These are phyloP conservation scores for Bungarus multicinctus DNA, from an alignment of 2,113 vertebrate species.

Conservation along the genomic window DNA sequence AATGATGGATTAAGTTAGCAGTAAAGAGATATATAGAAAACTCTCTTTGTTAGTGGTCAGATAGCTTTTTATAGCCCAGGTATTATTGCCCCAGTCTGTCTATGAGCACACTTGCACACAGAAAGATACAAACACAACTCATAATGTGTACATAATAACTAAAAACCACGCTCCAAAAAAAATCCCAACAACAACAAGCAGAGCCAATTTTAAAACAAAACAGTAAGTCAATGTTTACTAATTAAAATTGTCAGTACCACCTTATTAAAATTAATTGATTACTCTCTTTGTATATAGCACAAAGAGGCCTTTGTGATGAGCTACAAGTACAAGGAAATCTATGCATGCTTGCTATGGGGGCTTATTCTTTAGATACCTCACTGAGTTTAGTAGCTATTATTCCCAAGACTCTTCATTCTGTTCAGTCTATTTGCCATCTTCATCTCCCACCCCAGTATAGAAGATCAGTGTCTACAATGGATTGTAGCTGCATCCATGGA, in stretches of 20 bases:
- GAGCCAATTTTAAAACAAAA: neutral
- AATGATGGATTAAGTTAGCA: neutral
- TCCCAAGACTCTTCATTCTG: neutral
- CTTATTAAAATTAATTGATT: neutral
- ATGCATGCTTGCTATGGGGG: neutral
- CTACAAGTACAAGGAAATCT: neutral
- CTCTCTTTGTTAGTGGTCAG: neutral
- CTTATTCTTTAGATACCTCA: neutral
- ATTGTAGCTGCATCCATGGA: neutral
- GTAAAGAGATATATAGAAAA: neutral
- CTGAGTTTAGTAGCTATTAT: neutral
- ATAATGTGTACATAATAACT: neutral
- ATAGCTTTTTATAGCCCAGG: neutral
- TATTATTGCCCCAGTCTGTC: neutral
- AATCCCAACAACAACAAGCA: neutral
- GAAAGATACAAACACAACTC: neutral
- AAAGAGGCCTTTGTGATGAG: neutral
- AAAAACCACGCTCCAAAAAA: neutral
- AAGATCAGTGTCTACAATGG: neutral
- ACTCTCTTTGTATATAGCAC: neutral
- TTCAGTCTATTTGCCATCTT: neutral
- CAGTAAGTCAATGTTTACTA: neutral
- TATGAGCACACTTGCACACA: neutral
- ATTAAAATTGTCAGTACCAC: neutral
- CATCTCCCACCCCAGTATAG: neutral